Evolutionary conservation across 2,113 vertebrate genomes (phyloP), one percentile per base, ranked within the genome.

Genomic region (Pongo pygmaeus): DNA sequence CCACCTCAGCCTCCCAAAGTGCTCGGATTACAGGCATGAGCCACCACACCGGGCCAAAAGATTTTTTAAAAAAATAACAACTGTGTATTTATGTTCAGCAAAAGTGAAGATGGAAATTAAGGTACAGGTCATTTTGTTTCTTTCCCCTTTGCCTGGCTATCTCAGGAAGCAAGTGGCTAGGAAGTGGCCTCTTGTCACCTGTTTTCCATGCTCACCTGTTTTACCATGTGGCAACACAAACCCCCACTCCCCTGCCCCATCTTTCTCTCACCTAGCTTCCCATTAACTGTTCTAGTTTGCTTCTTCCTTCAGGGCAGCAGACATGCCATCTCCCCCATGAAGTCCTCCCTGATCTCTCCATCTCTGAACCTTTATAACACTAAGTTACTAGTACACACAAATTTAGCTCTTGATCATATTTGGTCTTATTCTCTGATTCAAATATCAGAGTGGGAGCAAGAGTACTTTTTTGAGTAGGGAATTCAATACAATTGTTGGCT

Each of bases 391-490:
- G 38, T 61, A 75, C 40, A 84, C 13, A 48, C 8, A 92, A 87
- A 84, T 95, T 61, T 74, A 72, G 57, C 22, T 93, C 74, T 93
- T 88, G 55, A 75, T 84, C 85, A 75, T 52, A 92, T 50, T 67
- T 75, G 32, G 52, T 70, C 55, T 93, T 89, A 75, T 81, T 92
- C 40, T 83, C 78, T 80, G 27, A 87, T 79, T 97, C 91, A 92
- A 95, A 22, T 74, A 90, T 80, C 50, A 89, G 64, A 97, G 35
- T 40, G 43, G 40, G 8, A 64, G 7, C 35, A 92, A 77, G 35
- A 93, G 38, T 32, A 40, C 17, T 96, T 96, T 87, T 96, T 87
- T 88, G 32, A 75, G 81, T 40, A 77, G 38, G 67, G 89, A 90
- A 85, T 50, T 52, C 57, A 78, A 14, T 61, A 70, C 5, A 57